Percentiles rank a stretch among this genome's conserved stretches.
Conservation (phyloP, 2,113 vertebrate species). For the Meleagris gallopavo region DNA sequence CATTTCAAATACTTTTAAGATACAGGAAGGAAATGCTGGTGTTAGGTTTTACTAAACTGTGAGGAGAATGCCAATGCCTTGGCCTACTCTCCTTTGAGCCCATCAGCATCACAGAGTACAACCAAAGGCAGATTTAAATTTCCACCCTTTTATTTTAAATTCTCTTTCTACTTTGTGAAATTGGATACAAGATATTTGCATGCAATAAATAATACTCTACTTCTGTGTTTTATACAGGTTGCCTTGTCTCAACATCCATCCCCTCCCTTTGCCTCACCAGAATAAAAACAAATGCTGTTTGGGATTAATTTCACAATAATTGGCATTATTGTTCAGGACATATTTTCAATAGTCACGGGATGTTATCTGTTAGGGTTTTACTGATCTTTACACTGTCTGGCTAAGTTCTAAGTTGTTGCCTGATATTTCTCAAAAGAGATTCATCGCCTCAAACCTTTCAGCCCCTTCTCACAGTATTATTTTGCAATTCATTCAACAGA, state of each 20-base stretch:
- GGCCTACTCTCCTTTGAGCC: neutral
- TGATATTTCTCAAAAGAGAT: neutral
- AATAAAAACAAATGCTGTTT: neutral
- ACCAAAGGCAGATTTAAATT: neutral
- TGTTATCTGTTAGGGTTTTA: neutral
- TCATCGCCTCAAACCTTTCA: neutral
- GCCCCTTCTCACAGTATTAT: neutral
- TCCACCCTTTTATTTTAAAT: neutral
- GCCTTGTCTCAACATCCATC: neutral
- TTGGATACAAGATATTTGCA: neutral
- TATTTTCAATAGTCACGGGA: neutral
- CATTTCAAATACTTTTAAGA: conserved; percentile 1
- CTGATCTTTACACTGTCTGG: neutral
- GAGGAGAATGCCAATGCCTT: neutral
- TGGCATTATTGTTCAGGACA: neutral
- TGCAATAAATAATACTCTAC: neutral
- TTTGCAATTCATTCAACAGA: neutral
- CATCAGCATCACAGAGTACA: neutral
- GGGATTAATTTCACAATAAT: neutral
- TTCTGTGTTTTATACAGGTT: neutral
- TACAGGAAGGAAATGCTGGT: neutral
- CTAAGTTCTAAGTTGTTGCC: neutral
- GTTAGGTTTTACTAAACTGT: neutral
- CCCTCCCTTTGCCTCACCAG: neutral
- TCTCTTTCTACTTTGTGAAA: neutral